These are phyloP conservation scores for Lasiurus cinereus DNA, from an alignment of 2,113 vertebrate genomes.

Conservation along the genomic window DNA sequence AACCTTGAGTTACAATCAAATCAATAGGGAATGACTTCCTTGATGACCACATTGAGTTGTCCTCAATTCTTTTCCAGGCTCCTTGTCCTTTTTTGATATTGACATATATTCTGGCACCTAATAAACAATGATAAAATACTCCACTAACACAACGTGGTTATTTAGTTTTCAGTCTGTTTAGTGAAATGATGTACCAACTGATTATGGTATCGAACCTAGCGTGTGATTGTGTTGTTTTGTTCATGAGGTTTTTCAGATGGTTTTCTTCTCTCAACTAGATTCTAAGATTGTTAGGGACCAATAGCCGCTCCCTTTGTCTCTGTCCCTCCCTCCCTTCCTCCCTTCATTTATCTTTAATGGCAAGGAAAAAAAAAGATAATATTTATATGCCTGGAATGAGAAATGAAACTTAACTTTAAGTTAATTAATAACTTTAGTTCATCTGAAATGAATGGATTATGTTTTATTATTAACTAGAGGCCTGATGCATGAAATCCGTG, in stretches of 20 bases:
- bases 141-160: not conserved
- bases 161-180: slow-evolving; percentile 49
- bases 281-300: not conserved
- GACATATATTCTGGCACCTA: slow-evolving; percentile 12
- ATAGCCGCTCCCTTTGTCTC: not conserved
- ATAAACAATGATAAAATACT: slow-evolving; percentile 13
- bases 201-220: not conserved
- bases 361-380: not conserved
- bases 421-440: slow-evolving; percentile 12
- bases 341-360: not conserved
- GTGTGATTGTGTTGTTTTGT: not conserved
- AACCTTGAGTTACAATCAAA: not conserved
- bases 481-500: too few species aligned
- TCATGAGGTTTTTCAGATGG: not conserved
- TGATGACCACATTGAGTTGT: not conserved
- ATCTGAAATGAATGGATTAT: not conserved
- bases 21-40: not conserved
- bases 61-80: slow-evolving; percentile 33
- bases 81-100: slow-evolving; percentile 39
- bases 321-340: not conserved
- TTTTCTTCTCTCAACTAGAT: not conserved
- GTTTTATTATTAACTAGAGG: not conserved
- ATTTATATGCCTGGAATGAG: slow-evolving; percentile 8
- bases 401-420: slow-evolving; percentile 37
- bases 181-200: not conserved